Evolutionary conservation across 2,888 invertebrate genomes (phyloP).

Genomic region (Andrena haemorrhoa): DNA sequence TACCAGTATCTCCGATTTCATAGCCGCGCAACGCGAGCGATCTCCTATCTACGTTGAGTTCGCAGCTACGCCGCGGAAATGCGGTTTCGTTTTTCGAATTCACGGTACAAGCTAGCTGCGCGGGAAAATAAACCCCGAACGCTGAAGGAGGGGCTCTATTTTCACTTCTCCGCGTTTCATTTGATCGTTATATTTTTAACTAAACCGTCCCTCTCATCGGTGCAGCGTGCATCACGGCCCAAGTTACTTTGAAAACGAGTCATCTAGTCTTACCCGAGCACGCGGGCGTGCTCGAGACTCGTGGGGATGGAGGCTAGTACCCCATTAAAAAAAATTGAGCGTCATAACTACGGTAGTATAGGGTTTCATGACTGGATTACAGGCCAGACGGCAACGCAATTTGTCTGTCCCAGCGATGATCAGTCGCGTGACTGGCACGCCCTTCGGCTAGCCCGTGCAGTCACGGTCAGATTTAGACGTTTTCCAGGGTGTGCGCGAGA

Average conservation of each 20-base stretch:
- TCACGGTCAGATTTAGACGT: conserved; percentile 56
- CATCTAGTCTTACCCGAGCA: neutral
- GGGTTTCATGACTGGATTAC: conserved; percentile 18
- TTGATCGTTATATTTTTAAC: neutral
- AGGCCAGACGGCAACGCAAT: conserved; percentile 33
- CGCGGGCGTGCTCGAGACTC: neutral
- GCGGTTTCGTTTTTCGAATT: neutral
- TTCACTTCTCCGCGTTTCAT: neutral
- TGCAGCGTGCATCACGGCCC: neutral
- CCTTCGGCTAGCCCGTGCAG: conserved; percentile 12
- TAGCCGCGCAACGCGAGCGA: neutral
- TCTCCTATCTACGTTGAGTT: neutral
- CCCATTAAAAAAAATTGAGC: conserved; percentile 15
- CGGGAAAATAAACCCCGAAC: neutral
- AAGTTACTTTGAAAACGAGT: neutral
- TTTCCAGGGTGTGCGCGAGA: conserved; percentile 23
- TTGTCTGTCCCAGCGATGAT: conserved; percentile 36
- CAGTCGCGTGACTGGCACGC: conserved; percentile 57
- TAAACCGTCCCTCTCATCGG: neutral
- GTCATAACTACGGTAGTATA: neutral
- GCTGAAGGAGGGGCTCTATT: too few relatives aligned
- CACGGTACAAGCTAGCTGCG: neutral
- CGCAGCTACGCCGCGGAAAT: neutral
- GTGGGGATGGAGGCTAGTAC: conserved; percentile 7
- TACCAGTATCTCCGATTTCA: neutral